Evolutionary conservation across 2,888 invertebrate genomes (phyloP).

Genomic region (Cinara cedri): DNA sequence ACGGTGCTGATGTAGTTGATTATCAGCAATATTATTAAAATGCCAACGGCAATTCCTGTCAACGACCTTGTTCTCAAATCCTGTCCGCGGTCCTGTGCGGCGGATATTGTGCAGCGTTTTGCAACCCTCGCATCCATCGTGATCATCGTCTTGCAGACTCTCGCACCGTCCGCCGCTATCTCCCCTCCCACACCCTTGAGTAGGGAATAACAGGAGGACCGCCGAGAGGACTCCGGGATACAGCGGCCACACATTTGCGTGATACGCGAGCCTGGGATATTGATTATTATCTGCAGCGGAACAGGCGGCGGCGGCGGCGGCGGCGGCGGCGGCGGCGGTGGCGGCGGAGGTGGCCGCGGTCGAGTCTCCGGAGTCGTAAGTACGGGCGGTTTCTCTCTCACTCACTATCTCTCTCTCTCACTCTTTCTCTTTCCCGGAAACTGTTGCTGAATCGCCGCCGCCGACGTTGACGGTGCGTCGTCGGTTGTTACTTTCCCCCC

Average conservation of each 20-base stretch:
- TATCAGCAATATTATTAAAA: no score
- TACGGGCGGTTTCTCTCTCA: not conserved
- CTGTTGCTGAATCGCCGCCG: slow-evolving; percentile 49
- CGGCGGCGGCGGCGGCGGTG: slow-evolving; percentile 29
- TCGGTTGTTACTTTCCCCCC: not conserved
- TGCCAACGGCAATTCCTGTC: no score
- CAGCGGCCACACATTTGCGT: not conserved
- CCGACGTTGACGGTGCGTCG: slow-evolving; percentile 22
- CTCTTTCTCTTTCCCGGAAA: slow-evolving; percentile 17
- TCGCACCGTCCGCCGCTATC: not conserved
- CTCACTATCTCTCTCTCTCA: not conserved
- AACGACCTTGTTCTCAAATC: no score
- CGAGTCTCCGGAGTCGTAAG: slow-evolving; percentile 45
- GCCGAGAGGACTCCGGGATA: not conserved
- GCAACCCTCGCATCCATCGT: not conserved
- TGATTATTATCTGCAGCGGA: slow-evolving; percentile 49
- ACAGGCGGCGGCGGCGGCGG: not conserved
- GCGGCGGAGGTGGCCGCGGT: slow-evolving; percentile 15
- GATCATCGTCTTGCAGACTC: not conserved
- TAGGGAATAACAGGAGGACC: not conserved
- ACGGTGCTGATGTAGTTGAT: no score
- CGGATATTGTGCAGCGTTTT: no score
- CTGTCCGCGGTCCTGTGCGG: no score
- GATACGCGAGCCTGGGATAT: slow-evolving; percentile 45
- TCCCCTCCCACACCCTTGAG: not conserved